Evolutionary conservation across 2,797 vertebrate genomes (phyloP), one percentile per base, ranked within the genome.

Genomic region (Lithobates pipiens): DNA sequence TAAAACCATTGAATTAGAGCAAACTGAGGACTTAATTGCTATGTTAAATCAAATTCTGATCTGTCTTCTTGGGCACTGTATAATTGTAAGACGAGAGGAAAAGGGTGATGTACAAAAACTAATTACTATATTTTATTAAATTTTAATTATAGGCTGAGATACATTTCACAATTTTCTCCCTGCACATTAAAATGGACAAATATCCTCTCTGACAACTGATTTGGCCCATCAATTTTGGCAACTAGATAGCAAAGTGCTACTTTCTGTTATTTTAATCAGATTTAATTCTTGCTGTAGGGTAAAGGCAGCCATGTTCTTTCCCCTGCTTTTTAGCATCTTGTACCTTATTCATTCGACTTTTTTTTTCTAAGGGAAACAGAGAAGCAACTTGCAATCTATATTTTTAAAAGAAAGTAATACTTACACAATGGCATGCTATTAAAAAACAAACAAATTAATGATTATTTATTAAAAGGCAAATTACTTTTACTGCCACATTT

Each of bases 111-210:
- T 76, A 71, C 34, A 82, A 82, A 77, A 86, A 82, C 71, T 15
- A 86, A 86, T 86, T 73, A 86, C 85, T 78, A 78, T 68, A 77
- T 86, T 83, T 86, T 86, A 82, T 82, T 83, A 86, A 77, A 86
- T 86, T 82, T 83, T 86, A 82, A 86, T 86, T 74, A 86, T 83
- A 79, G 57, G 32, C 76, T 77, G 29, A 68, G 76, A 86, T 86
- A 68, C 69, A 78, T 86, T 61, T 74, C 9, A 54, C 76, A 83
- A 68, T 78, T 78, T 78, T 78, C 44, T 69, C 61, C 65, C 83
- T 75, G 57, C 15, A 46, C 78, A 42, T 54, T 67, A 72, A 86
- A 86, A 78, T 68, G 74, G 75, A 82, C 85, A 86, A 83, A 86
- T 76, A 83, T 78, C 57, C 70, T 81, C 39, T 29, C 80, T 42